Base-by-base conservation (phyloP, 2,888 invertebrate species). In the Antheraea yamamai region DNA sequence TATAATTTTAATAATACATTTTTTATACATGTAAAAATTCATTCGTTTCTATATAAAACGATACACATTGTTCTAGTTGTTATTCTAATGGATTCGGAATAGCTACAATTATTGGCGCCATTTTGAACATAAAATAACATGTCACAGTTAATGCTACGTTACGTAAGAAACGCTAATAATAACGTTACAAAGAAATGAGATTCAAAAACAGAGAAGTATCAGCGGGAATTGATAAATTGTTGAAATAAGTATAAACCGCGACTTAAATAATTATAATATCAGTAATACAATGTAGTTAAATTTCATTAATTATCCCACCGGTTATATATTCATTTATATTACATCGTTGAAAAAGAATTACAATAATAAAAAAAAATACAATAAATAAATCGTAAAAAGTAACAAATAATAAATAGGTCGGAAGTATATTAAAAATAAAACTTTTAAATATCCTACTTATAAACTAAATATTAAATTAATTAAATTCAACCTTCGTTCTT, bases 161-260 rank as follows among this genome's bases (percentile, higher is more conserved):
- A 73, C 70, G 71, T 79, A 89, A 91, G 92, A 92, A 92, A 93
- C 91, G 92, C 91, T 92, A 61, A 61, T 23, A 23, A 30, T 68
- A 68, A 68, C 80, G 80, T 80, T 72, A 58, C 58, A 87, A 84
- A 84, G 81, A 88, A 87, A 84, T 92, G 94, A 94, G 94, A 94
- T 94, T 94, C 94, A 80, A 30, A 66, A 87, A 88, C 86, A 90
- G 89, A 92, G 89, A 89, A 92, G 86, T 87, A 81, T 85, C 83
- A 85, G 81, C 86, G 87, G 87, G 87, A 85, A 86, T 87, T 88
- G 87, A 82, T 80, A 81, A 84, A 84, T 80, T 85, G 85, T 88
- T 88, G 82, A 85, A 87, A 88, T 94, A 94, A 94, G 94, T 94
- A 94, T 91, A 88, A 89, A 93, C 94, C 94, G 94, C 94, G 91